A percentile compares a stretch with the other conserved stretches of the same genome.
phyloP scores from a whole-genome alignment of 2,797 vertebrate species.

The Echiichthys vipera region DNA sequence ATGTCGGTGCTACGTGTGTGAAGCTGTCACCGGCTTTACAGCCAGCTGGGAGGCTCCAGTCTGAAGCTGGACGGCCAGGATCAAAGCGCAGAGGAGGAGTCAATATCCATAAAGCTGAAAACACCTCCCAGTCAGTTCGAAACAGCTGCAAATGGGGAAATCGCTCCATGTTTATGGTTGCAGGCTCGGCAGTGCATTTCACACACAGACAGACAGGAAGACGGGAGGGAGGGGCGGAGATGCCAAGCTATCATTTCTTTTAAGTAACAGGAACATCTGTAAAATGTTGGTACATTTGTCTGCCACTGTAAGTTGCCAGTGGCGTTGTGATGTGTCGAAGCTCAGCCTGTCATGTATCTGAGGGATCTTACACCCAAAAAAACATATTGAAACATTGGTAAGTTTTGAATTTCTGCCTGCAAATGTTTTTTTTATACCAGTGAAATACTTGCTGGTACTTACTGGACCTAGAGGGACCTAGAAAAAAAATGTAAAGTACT shows the following conservation, averaged over 20 bases:
- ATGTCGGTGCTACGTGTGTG: constrained; percentile 26
- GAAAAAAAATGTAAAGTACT: too few relatives aligned
- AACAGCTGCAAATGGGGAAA: constrained; percentile 60
- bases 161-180: constrained; percentile 56
- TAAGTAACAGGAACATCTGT: constrained; percentile 53
- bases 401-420: too few relatives aligned
- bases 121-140: constrained; percentile 59
- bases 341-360: too few relatives aligned
- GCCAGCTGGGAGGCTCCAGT: constrained; percentile 36
- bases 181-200: constrained; percentile 27
- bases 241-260: constrained; percentile 32
- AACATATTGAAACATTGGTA: too few relatives aligned
- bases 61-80: constrained; percentile 52
- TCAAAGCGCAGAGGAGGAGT: constrained; percentile 66
- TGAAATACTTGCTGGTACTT: too few relatives aligned
- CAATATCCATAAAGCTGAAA: constrained; percentile 64
- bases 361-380: too few relatives aligned
- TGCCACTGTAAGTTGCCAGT: too few relatives aligned
- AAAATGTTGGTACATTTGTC: constrained; percentile 37
- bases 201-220: constrained; percentile 25
- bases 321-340: too few relatives aligned
- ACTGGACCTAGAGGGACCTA: too few relatives aligned
- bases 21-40: constrained; percentile 49
- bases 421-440: too few relatives aligned
- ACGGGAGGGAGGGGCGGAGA: constrained; percentile 7